These are phyloP conservation scores for Triplophysa siluroides DNA, from an alignment of 2,113 vertebrate species.

Conservation along the genomic window DNA sequence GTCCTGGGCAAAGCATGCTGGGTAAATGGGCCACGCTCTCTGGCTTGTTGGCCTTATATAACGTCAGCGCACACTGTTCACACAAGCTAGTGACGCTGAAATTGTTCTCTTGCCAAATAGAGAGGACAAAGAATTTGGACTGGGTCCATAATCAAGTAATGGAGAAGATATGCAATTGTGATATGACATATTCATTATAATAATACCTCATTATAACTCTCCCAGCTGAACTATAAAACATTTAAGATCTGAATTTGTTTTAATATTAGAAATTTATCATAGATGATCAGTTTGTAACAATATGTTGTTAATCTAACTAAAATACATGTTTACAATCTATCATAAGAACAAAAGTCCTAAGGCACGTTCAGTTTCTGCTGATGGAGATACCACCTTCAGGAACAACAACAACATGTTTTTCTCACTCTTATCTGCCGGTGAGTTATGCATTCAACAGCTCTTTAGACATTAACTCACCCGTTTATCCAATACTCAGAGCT, in stretches of 20 bases:
- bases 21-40: background rate
- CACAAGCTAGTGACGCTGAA: background rate
- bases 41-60: too few species aligned
- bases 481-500: too few species aligned
- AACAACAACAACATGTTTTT: conserved; percentile 14
- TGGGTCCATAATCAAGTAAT: background rate
- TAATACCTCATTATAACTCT: too few species aligned
- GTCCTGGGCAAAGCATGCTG: background rate
- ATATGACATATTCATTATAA: too few species aligned
- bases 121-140: background rate
- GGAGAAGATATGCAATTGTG: too few species aligned
- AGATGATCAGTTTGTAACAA: too few species aligned
- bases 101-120: background rate
- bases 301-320: too few species aligned
- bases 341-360: too few species aligned
- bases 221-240: too few species aligned
- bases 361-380: background rate
- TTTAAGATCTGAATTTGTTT: too few species aligned
- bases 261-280: too few species aligned
- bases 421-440: background rate
- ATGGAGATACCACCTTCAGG: background rate
- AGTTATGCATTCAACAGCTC: background rate
- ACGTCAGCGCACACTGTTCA: background rate
- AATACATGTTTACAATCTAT: background rate
- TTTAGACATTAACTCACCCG: background rate